phyloP scores from a whole-genome alignment of 2,888 invertebrate species.

The Eupithecia centaureata region DNA sequence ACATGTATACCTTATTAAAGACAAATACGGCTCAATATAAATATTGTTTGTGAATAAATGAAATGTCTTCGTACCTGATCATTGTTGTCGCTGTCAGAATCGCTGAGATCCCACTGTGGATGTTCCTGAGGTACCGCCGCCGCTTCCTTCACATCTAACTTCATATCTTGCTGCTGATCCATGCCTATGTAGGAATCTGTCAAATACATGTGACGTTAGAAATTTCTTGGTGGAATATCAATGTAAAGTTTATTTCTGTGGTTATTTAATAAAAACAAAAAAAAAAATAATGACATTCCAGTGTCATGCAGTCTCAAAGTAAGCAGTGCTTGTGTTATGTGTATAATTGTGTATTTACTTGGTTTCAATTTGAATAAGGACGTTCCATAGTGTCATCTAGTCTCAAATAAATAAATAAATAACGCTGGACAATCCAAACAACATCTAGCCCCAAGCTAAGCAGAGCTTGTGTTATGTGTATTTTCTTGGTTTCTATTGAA shows the following conservation, averaged over 20 bases:
- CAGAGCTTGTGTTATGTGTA: no score
- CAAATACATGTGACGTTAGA: background rate
- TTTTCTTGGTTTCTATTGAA: no score
- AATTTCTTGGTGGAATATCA: background rate
- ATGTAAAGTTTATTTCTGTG: background rate
- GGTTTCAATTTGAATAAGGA: no score
- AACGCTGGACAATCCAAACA: no score
- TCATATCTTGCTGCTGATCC: slow-evolving; percentile 97
- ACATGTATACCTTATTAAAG: no score
- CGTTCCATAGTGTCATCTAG: no score
- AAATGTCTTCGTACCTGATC: slow-evolving; percentile 65
- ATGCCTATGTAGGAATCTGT: slow-evolving; percentile 98
- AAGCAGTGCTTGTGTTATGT: background rate
- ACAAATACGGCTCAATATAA: no score
- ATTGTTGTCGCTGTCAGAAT: slow-evolving; percentile 91
- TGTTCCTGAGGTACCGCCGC: slow-evolving; percentile 95
- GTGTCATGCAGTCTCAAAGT: background rate
- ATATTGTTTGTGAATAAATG: background rate
- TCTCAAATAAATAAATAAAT: no score
- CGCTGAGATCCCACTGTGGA: slow-evolving; percentile 99
- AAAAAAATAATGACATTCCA: no score
- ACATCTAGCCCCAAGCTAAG: no score
- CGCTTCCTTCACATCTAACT: slow-evolving; percentile 98
- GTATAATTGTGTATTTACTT: background rate
- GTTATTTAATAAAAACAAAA: no score